Percentiles rank a stretch among this genome's conserved stretches.
Conservation (phyloP, 2,113 vertebrate species). For the Coracopsis vasa region DNA sequence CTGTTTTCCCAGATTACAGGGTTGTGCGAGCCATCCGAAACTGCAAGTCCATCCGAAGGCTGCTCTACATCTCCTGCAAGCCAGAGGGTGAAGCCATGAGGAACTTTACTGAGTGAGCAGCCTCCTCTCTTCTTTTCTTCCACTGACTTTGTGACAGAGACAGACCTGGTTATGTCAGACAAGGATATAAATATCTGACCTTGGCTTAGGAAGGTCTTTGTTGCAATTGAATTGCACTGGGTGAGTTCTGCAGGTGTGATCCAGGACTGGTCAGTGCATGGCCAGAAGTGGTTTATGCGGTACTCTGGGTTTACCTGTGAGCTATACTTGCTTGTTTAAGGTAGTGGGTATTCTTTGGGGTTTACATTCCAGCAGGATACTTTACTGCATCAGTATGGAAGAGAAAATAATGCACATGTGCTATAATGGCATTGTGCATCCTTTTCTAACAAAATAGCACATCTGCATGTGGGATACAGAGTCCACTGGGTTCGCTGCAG, state of each 20-base stretch:
- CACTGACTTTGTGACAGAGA: background rate
- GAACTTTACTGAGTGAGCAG: constrained; percentile 79
- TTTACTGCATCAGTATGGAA: background rate
- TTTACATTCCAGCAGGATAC: background rate
- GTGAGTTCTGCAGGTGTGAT: background rate
- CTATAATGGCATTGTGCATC: background rate
- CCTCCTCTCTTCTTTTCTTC: background rate
- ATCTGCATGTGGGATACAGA: background rate
- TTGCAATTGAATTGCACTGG: background rate
- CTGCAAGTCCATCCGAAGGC: constrained; percentile 70
- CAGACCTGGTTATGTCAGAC: background rate
- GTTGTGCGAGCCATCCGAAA: constrained; percentile 81
- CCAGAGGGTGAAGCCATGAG: constrained; percentile 84
- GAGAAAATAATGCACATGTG: background rate
- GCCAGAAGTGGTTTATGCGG: background rate
- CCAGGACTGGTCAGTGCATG: background rate
- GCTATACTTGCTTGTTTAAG: background rate
- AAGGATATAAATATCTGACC: background rate
- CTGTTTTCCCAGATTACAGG: constrained; percentile 64
- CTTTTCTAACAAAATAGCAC: background rate
- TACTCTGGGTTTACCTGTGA: background rate
- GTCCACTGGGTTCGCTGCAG: background rate
- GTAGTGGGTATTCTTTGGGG: background rate
- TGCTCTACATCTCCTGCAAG: constrained; percentile 87
- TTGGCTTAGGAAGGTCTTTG: background rate